These are phyloP conservation scores for Clupea harengus DNA, from an alignment of 2,113 vertebrate genomes.

Conservation along the genomic window DNA sequence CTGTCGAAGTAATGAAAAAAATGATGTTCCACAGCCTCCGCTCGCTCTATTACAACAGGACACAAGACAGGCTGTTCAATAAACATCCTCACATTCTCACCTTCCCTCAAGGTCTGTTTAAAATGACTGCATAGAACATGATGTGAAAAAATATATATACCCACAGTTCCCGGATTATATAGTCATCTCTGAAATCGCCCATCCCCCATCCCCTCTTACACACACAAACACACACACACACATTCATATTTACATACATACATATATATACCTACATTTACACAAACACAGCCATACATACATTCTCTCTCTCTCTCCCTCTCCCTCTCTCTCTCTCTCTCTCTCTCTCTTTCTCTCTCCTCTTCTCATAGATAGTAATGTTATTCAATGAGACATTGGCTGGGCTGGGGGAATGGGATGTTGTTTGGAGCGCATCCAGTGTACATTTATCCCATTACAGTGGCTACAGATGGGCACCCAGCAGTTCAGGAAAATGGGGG, in stretches of 20 bases:
- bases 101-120: background rate
- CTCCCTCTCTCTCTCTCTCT: too few species aligned
- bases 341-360: background rate
- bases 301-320: background rate
- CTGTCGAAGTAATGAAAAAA: slow-evolving; percentile 2
- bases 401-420: background rate
- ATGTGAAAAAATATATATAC: background rate
- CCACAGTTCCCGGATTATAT: background rate
- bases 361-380: background rate
- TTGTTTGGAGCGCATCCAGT: slow-evolving; percentile 24
- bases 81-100: background rate
- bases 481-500: slow-evolving; percentile 6
- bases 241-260: background rate
- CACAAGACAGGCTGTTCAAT: background rate
- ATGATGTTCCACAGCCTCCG: background rate
- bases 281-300: background rate
- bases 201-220: background rate
- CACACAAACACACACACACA: background rate
- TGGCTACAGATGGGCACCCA: slow-evolving; percentile 31
- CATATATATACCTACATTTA: background rate
- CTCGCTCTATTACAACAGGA: background rate
- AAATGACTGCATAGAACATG: background rate
- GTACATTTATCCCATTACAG: slow-evolving; percentile 51
- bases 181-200: background rate
- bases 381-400: slow-evolving; percentile 5